Percentiles rank a stretch among this genome's conserved stretches.
Conservation (phyloP, 1,140 invertebrate genomes). For the Danaus plexippus region DNA sequence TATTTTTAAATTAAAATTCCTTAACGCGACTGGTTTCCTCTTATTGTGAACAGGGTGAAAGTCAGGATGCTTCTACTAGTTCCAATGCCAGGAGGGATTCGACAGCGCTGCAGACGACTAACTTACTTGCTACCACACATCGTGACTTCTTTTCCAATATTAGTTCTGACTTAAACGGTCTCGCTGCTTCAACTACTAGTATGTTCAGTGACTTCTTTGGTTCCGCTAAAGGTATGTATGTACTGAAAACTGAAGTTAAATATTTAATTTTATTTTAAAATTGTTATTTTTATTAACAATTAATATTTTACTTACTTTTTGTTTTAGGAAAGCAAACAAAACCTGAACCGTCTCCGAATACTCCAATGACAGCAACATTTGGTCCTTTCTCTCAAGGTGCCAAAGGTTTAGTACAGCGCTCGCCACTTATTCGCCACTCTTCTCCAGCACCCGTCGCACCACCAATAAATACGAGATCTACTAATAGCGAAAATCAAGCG, state of each 20-base stretch:
- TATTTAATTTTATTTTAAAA: no score
- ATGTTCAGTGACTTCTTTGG: slow-evolving; percentile 94
- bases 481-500: slow-evolving; percentile 88
- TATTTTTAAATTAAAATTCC: slow-evolving; percentile 1
- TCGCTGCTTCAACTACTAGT: slow-evolving; percentile 90
- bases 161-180: slow-evolving; percentile 89
- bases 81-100: slow-evolving; percentile 51
- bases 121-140: slow-evolving; percentile 59
- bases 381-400: slow-evolving; percentile 85
- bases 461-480: slow-evolving; percentile 79
- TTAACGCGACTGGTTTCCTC: no score
- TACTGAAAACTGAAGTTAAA: no score
- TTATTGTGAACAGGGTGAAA: slow-evolving; percentile 41
- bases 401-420: slow-evolving; percentile 90
- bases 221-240: slow-evolving; percentile 70
- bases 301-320: slow-evolving; percentile 8
- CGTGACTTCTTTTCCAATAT: slow-evolving; percentile 92
- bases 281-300: not conserved
- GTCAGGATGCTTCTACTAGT: slow-evolving; percentile 36
- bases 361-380: slow-evolving; percentile 71
- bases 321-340: slow-evolving; percentile 38
- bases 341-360: slow-evolving; percentile 10
- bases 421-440: slow-evolving; percentile 90
- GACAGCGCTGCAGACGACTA: slow-evolving; percentile 64
- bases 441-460: slow-evolving; percentile 75